Conservation (phyloP, 2,888 invertebrate species). For the Tipula helvola region DNA sequence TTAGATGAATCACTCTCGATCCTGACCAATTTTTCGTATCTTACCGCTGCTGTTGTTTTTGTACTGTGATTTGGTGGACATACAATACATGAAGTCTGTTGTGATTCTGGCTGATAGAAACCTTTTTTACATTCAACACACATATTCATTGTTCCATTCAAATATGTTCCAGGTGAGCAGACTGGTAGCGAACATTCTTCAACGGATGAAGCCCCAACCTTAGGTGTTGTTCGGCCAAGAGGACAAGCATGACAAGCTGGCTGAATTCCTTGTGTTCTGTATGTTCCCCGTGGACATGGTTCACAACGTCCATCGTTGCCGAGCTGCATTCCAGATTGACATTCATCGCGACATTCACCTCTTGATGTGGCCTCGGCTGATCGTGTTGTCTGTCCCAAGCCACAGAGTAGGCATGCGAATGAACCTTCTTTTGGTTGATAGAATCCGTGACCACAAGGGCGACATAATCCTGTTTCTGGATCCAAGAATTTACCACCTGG, state of each 20-base stretch:
- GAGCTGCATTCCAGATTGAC: constrained; percentile 63
- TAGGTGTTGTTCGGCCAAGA: constrained; percentile 77
- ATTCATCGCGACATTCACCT: constrained; percentile 84
- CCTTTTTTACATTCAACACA: constrained; percentile 83
- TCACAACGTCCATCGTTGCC: constrained; percentile 84
- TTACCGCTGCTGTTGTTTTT: constrained; percentile 64
- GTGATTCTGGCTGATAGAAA: constrained; percentile 78
- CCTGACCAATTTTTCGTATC: constrained; percentile 27
- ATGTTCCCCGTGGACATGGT: constrained; percentile 80
- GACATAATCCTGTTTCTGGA: constrained; percentile 73
- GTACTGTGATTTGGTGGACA: constrained; percentile 90
- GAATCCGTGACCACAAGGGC: constrained; percentile 88
- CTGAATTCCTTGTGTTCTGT: constrained; percentile 74
- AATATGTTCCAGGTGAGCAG: constrained; percentile 69
- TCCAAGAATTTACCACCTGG: constrained; percentile 91
- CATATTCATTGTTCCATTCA: constrained; percentile 74
- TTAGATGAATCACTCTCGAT: neutral
- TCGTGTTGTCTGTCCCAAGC: constrained; percentile 82
- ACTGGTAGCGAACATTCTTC: constrained; percentile 90
- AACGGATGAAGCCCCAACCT: constrained; percentile 65
- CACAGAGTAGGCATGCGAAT: constrained; percentile 78
- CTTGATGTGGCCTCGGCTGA: constrained; percentile 78
- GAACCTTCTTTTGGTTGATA: constrained; percentile 86
- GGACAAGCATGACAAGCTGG: constrained; percentile 84
- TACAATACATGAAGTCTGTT: constrained; percentile 73